These are phyloP conservation scores for Sisor rabdophorus DNA, from an alignment of 2,113 vertebrate species.

Conservation along the genomic window DNA sequence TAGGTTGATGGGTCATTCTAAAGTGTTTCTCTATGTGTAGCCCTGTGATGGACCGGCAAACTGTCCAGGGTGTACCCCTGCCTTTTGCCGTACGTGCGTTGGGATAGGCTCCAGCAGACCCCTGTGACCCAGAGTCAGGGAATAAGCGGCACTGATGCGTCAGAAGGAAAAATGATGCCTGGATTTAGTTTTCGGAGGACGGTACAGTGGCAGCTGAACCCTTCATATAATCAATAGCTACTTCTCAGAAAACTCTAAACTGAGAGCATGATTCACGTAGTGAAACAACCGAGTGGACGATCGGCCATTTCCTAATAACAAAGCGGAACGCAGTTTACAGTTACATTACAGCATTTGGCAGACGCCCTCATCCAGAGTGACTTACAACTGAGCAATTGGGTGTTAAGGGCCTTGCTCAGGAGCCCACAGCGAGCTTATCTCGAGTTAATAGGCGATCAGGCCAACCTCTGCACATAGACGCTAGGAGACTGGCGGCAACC, in stretches of 20 bases:
- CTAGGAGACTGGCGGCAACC: conserved; percentile 3
- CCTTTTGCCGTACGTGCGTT: no score
- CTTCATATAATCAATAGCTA: not conserved
- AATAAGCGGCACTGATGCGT: not conserved
- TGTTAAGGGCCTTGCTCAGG: no score
- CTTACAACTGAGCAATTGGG: no score
- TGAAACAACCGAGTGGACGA: not conserved
- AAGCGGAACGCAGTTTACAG: conserved; percentile 24
- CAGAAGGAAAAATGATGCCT: not conserved
- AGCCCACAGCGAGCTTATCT: conserved; percentile 9
- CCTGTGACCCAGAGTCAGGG: no score
- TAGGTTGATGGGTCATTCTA: no score
- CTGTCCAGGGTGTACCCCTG: no score
- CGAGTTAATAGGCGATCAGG: conserved; percentile 1
- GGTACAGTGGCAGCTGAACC: not conserved
- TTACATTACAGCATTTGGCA: no score
- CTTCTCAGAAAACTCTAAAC: not conserved
- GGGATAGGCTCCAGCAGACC: no score
- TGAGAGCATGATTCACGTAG: conserved; percentile 2
- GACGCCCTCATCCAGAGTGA: no score
- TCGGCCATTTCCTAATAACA: conserved; percentile 26
- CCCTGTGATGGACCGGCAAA: no score
- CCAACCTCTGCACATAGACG: not conserved
- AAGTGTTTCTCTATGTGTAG: no score
- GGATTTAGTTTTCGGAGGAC: not conserved